Base-by-base conservation (phyloP, 2,113 vertebrate genomes). In the Cyprinodon variegatus region DNA sequence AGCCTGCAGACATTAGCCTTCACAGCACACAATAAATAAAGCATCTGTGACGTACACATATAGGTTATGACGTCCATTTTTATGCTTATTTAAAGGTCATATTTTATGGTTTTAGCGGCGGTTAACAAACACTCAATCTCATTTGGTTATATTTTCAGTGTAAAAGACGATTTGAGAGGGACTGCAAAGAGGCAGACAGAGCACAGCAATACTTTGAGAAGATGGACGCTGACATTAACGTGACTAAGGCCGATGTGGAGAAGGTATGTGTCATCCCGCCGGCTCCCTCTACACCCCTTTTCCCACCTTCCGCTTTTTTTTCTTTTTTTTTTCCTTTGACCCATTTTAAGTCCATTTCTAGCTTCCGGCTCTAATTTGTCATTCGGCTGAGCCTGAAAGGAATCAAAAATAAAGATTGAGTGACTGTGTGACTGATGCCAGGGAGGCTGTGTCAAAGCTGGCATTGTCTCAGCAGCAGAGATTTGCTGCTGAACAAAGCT, bases 191-290 rank as follows among this genome's bases (percentile, higher is more conserved):
- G 83, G 98, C 97, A 0, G 98, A 99, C 71, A 79, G 96, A 77
- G 97, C 98, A 0, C 96, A 99, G 92, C 97, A 98, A 77, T 95
- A 99, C 88, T 99, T 99, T 57, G 98, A 99, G 92, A 99, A 94
- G 81, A 98, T 99, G 98, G 98, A 99, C 4, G 95, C 96, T 4
- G 98, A 99, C 92, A 97, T 99, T 84, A 99, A 99, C 0, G 98
- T 99, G 85, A 99, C 98, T 5, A 99, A 99, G 89, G 98, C 98
- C 8, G 98, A 99, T 11, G 98, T 99, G 68, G 98, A 99, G 76
- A 99, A 99, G 96, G 98, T 99, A 89, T 78, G 89, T 81, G 68
- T 76, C 83, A 68, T 59, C 46, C 40, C 2, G 66, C 50, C 0
- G 60, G 74, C 76, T 74, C 6, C 76, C 69, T 45, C 43, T n/a